Evolutionary conservation across 2,797 vertebrate species (phyloP), one percentile per base, ranked within the genome.

Genomic region (Miichthys miiuy): DNA sequence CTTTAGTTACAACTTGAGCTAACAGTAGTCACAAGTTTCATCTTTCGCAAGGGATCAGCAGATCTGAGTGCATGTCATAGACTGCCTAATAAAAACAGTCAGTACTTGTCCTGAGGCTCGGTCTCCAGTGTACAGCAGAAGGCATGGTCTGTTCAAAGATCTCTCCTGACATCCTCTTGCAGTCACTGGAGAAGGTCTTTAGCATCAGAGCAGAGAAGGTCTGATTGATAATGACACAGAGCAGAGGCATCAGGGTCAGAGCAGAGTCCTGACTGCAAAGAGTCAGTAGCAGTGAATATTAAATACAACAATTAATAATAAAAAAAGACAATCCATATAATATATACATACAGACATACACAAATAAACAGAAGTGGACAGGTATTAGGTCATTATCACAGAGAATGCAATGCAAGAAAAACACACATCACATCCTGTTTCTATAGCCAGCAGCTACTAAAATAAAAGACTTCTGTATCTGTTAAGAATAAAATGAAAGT

Each of bases 71-170:
- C 11, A 46, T 48, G 17, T 46, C 10, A 65, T 5, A 5, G 12
- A 12, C 48, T 30, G 5, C 13, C 4, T n/a, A 41, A n/a, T 10
- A 71, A 21, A 44, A 20, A 2, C 5, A 20, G 25, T 55, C 11
- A n/a, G n/a, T 80, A 95, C 94, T 94, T 76, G 85, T 77, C 68
- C 81, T 91, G 69, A 81, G 85, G 63, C 60, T 89, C 18, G 87
- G 83, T 68, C 94, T 92, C 97, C 97, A 98, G 88, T 97, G 96
- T 47, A 91, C 94, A 71, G 95, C 96, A 82, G 92, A 91, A 0
- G 97, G 97, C 97, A 98, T 97, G 13, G 95, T 95, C 82, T 94
- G 94, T 56, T 95, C 80, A 2, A 98, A 97, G 87, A 97, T 95
- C 67, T 96, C 94, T 0, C 92, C 91, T 0, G 97, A 96, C 91